Percentiles rank a stretch among this genome's conserved stretches.
phyloP scores from a whole-genome alignment of 2,113 vertebrate species.

The Menidia beryllina region DNA sequence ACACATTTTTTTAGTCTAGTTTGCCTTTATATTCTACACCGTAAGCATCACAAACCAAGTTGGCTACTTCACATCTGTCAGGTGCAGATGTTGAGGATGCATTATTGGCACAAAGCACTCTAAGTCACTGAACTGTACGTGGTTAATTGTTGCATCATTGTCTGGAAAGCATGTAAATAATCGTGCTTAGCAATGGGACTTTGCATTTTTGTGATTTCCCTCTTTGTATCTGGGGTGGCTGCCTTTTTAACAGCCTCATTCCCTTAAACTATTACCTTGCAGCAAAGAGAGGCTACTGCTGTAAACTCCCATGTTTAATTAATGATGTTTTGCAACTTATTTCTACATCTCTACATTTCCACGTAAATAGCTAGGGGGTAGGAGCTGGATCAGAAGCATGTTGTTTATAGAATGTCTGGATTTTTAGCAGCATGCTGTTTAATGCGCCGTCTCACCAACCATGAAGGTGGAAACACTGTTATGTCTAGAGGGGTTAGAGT shows the following conservation, averaged over 20 bases:
- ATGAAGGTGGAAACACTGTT: conserved; percentile 25
- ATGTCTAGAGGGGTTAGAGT: conserved; percentile 25
- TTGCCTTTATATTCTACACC: no score
- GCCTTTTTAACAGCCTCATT: conserved; percentile 68
- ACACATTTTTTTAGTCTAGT: no score
- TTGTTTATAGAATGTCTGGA: conserved; percentile 60
- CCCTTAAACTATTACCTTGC: conserved; percentile 60
- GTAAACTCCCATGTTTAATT: conserved; percentile 62
- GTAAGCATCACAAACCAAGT: no score
- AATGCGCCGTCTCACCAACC: conserved; percentile 19
- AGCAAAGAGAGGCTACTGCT: conserved; percentile 45
- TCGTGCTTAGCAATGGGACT: conserved; percentile 29
- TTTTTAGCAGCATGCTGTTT: conserved; percentile 59
- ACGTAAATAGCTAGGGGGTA: conserved; percentile 42
- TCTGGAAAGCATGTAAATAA: conserved; percentile 69
- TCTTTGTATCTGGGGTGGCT: conserved; percentile 50
- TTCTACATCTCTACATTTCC: conserved; percentile 36
- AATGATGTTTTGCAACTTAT: conserved; percentile 64
- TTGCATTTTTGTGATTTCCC: conserved; percentile 52
- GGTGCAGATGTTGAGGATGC: no score
- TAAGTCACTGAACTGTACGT: no score
- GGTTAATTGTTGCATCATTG: conserved; percentile 39
- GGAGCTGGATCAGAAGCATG: conserved; percentile 41
- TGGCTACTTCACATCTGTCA: no score
- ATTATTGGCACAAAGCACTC: no score